phyloP scores from a whole-genome alignment of 2,888 invertebrate species.

The Sphaerophoria rueppellii region DNA sequence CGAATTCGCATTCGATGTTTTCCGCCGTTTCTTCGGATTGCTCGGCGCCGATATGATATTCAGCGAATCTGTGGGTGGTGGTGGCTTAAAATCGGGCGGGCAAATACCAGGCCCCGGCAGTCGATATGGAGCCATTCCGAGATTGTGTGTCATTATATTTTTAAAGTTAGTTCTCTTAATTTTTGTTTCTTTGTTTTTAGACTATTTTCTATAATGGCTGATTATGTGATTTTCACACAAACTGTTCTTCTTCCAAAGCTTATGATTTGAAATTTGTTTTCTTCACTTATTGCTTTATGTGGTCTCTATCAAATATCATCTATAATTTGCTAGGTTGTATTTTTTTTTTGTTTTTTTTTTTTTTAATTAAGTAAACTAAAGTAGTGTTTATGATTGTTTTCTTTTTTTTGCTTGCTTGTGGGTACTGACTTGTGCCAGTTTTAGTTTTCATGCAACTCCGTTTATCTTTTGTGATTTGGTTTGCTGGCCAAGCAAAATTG shows the following conservation, averaged over 20 bases:
- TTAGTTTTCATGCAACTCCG: slow-evolving; percentile 29
- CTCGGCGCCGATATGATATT: slow-evolving; percentile 90
- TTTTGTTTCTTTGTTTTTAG: not conserved
- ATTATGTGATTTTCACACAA: slow-evolving; percentile 18
- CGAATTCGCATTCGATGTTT: slow-evolving; percentile 87
- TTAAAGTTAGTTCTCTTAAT: slow-evolving; percentile 50
- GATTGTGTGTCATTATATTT: slow-evolving; percentile 88
- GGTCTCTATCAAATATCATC: slow-evolving; percentile 55
- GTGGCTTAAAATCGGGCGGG: slow-evolving; percentile 88
- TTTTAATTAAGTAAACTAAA: slow-evolving; percentile 55
- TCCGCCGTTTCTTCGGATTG: slow-evolving; percentile 93
- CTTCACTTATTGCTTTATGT: slow-evolving; percentile 50
- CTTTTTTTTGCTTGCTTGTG: not conserved
- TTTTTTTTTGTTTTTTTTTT: not conserved
- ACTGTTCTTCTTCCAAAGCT: not conserved
- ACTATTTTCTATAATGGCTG: slow-evolving; percentile 65
- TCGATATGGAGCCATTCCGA: slow-evolving; percentile 92
- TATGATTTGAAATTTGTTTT: not conserved
- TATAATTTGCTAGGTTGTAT: slow-evolving; percentile 64
- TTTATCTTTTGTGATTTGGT: slow-evolving; percentile 67
- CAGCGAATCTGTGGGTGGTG: slow-evolving; percentile 86
- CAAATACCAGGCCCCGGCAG: slow-evolving; percentile 88
- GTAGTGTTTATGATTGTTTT: slow-evolving; percentile 57
- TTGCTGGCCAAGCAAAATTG: slow-evolving; percentile 69
- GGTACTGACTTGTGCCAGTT: slow-evolving; percentile 9